A percentile compares a stretch with the other conserved stretches of the same genome.
Evolutionary conservation across 2,113 vertebrate genomes (phyloP).

Genomic region (Nestor notabilis): DNA sequence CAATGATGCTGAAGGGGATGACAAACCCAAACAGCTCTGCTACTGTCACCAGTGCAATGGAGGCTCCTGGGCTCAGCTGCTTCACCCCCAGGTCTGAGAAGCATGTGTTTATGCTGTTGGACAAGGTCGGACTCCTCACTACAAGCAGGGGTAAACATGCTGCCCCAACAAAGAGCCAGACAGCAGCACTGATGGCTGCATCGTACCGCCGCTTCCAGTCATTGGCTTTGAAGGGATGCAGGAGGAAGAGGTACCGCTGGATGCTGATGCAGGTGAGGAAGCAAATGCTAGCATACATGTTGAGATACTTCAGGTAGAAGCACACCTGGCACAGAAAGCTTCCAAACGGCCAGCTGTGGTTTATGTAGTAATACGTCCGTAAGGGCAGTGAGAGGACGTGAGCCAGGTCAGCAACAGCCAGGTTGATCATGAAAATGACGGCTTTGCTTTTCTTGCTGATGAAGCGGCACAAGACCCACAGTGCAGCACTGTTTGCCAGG

Average conservation of each 20-base stretch:
- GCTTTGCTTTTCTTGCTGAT: conserved; percentile 86
- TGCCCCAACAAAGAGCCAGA: conserved; percentile 82
- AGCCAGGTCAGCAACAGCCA: conserved; percentile 84
- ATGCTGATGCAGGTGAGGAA: conserved; percentile 90
- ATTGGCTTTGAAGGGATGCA: conserved; percentile 82
- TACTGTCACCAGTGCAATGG: conserved; percentile 74
- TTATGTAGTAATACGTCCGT: conserved; percentile 85
- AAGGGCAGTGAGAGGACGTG: conserved; percentile 87
- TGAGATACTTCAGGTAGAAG: conserved; percentile 92
- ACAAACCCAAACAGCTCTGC: conserved; percentile 86
- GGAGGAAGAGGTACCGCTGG: conserved; percentile 85
- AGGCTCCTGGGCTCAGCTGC: conserved; percentile 27
- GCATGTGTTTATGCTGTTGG: conserved; percentile 68
- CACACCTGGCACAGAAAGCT: conserved; percentile 81
- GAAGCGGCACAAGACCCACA: conserved; percentile 85
- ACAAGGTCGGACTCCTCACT: conserved; percentile 70
- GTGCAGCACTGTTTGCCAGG: conserved; percentile 82
- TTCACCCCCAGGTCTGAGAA: conserved; percentile 86
- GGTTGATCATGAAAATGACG: conserved; percentile 90
- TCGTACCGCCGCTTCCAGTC: conserved; percentile 86
- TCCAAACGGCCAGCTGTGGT: conserved; percentile 82
- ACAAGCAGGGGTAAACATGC: conserved; percentile 83
- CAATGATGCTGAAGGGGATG: conserved; percentile 79
- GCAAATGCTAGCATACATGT: conserved; percentile 89
- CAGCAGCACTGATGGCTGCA: conserved; percentile 65